Conservation (phyloP, 2,797 vertebrate genomes). For the Melanotaenia parkinsoni region DNA sequence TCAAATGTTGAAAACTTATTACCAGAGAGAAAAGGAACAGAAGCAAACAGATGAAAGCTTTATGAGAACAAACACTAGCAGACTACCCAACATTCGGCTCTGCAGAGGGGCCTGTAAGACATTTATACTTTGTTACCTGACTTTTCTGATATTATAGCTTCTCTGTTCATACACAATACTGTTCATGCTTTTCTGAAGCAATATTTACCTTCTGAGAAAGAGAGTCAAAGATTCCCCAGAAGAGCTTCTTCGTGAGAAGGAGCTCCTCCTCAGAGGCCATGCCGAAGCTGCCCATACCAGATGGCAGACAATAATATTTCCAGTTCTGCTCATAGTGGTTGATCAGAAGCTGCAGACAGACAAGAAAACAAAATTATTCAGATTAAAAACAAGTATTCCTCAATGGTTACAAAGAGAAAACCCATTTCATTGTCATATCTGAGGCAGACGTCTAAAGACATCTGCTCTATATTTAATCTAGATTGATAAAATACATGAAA, state of each 20-base stretch:
- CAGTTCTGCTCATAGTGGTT: constrained; percentile 98
- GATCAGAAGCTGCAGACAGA: constrained; percentile 88
- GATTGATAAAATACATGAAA: not conserved
- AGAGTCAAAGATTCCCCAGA: constrained; percentile 98
- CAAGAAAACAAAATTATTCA: not conserved
- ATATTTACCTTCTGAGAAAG: constrained; percentile 93
- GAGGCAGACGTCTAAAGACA: not conserved
- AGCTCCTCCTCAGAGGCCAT: constrained; percentile 94
- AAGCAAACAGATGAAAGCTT: constrained; percentile 10
- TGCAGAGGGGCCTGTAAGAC: not conserved
- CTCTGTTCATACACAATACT: not conserved
- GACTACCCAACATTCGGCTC: constrained; percentile 11
- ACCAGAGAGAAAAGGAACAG: constrained; percentile 8
- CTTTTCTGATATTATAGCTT: not conserved
- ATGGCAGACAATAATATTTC: constrained; percentile 98
- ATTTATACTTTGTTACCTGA: not conserved
- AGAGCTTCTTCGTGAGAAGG: constrained; percentile 96
- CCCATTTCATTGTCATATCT: not conserved
- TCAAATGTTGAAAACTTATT: constrained; percentile 24
- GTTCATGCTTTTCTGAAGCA: not conserved
- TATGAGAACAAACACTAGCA: not conserved
- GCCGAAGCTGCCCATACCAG: constrained; percentile 91
- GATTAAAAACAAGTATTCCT: not conserved
- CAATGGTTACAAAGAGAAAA: not conserved
- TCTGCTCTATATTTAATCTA: not conserved